Base-by-base conservation (phyloP, 1,140 invertebrate genomes). In the Drosophila tsacasi region DNA sequence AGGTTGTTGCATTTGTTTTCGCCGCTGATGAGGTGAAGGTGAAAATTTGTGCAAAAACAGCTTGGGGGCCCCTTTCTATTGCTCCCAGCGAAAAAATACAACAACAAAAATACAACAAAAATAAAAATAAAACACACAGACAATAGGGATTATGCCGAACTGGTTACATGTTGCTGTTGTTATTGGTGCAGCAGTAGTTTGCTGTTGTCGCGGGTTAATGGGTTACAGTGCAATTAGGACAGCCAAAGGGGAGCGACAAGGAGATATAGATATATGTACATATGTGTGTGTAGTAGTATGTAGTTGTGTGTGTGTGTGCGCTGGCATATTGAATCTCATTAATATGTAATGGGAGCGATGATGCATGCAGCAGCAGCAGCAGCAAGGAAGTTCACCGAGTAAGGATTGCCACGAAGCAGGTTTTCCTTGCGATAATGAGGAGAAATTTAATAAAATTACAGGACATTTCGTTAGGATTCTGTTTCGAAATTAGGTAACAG, bases 191-290 rank as follows among this genome's bases (percentile, higher is more conserved):
- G 40, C 47, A 42, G 32, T 35, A 64, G 44, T 66, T 44, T 42
- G 57, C 42, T 69, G 72, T 27, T 60, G 52, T 58, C 60, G 69
- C 44, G 72, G 80, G 84, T 87, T 87, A 87, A 87, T 87, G 80
- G 83, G 83, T 87, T 87, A 87, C 84, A 89, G 73, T 89, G 84
- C 84, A 87, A 89, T 87, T 87, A 84, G 84, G 84, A 89, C 84
- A 87, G 81, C 66, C 69, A 62, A 77, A 17, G 30, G 42, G n/a
- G 44, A 37, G 54, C 12, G 21, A 42, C 23, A 50, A 61, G 23
- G 19, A 12, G 46, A 25, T 25, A 8, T 37, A 37, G 8, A 55
- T 61, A 19, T 10, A 50, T n/a, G n/a, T 21, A 17, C 6, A 17
- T 21, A n/a, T 21, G 3, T 35, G 3, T 35, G 23, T 9, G 17